Evolutionary conservation across 2,888 invertebrate genomes (phyloP).

Genomic region (Diploptera punctata): DNA sequence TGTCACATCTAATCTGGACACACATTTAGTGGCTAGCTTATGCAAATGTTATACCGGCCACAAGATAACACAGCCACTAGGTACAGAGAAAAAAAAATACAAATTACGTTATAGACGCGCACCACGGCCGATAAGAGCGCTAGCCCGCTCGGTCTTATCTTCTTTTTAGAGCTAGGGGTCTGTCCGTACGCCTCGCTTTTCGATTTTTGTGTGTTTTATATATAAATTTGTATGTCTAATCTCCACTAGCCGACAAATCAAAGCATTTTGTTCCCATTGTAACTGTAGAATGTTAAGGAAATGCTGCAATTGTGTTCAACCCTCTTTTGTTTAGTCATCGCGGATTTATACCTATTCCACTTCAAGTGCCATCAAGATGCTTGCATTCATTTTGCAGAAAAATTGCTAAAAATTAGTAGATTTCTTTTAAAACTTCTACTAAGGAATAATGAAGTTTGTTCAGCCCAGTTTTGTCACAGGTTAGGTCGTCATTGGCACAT

Average conservation of each 20-base stretch:
- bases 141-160: slow-evolving; percentile 26
- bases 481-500: too few relatives aligned
- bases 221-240: slow-evolving; percentile 27
- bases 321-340: too few relatives aligned
- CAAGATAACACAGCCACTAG: slow-evolving; percentile 21
- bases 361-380: too few relatives aligned
- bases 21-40: slow-evolving; percentile 23
- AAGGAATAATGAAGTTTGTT: too few relatives aligned
- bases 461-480: too few relatives aligned
- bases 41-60: slow-evolving; percentile 29
- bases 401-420: too few relatives aligned
- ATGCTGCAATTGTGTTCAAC: too few relatives aligned
- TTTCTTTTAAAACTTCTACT: too few relatives aligned
- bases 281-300: too few relatives aligned
- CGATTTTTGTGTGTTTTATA: slow-evolving; percentile 22
- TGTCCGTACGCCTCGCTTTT: slow-evolving; percentile 5
- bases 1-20: slow-evolving; percentile 22
- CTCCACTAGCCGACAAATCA: background rate
- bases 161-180: slow-evolving; percentile 17
- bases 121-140: slow-evolving; percentile 34
- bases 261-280: background rate
- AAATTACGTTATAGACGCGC: slow-evolving; percentile 44
- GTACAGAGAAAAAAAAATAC: slow-evolving; percentile 38
- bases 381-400: too few relatives aligned
- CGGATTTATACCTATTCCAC: too few relatives aligned